These are phyloP conservation scores for Venustaconcha ellipsiformis DNA, from an alignment of 1,140 invertebrate genomes.

Conservation along the genomic window DNA sequence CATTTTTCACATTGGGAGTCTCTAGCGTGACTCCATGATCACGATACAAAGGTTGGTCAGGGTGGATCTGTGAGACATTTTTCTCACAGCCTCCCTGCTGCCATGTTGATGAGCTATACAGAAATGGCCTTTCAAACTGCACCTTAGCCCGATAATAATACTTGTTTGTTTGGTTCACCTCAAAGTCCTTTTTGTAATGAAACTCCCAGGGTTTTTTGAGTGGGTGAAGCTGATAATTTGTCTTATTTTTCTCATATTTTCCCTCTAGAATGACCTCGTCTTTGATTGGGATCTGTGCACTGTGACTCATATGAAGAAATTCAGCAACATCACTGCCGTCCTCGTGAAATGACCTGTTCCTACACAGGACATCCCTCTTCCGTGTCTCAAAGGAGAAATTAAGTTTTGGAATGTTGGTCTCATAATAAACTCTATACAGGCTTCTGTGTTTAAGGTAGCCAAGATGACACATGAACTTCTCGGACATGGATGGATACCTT, in stretches of 20 bases:
- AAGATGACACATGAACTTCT: conserved; percentile 25
- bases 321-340: conserved; percentile 10
- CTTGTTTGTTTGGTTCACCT: not conserved
- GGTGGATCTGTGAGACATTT: conserved; percentile 22
- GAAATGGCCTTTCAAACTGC: conserved; percentile 28
- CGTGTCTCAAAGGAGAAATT: conserved; percentile 12
- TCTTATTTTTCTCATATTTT: not conserved
- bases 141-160: conserved; percentile 12
- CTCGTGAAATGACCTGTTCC: conserved; percentile 11
- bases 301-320: conserved; percentile 15
- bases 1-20: not conserved
- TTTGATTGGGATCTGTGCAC: conserved; percentile 23
- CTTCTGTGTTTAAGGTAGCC: conserved; percentile 3
- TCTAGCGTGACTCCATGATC: conserved; percentile 12
- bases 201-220: conserved; percentile 12
- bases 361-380: conserved; percentile 6
- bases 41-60: conserved; percentile 14
- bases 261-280: conserved; percentile 25
- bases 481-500: conserved; percentile 4
- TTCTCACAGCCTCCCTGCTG: conserved; percentile 5
- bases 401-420: conserved; percentile 15
- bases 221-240: conserved; percentile 12
- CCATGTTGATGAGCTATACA: conserved; percentile 18
- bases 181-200: not conserved
- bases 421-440: conserved; percentile 19